Conservation (phyloP, 2,888 invertebrate species). For the Dolomedes plantarius region DNA sequence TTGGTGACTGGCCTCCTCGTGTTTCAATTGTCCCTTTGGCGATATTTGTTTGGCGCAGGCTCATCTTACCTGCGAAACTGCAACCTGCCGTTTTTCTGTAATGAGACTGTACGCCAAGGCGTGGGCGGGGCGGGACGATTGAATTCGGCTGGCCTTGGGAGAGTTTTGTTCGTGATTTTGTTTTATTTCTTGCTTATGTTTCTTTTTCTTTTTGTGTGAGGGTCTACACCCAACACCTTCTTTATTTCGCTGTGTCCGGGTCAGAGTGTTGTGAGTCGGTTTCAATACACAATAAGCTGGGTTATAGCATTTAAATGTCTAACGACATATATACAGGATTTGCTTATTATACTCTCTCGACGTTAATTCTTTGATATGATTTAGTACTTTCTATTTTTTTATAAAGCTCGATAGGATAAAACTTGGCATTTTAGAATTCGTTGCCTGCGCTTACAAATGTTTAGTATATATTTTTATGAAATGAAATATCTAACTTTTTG, state of each 20-base stretch:
- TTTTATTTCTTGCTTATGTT: not conserved
- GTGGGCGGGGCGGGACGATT: slow-evolving; percentile 57
- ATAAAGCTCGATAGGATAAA: too few species aligned
- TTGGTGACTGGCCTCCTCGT: too few species aligned
- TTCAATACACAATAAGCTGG: not conserved
- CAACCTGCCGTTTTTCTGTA: slow-evolving; percentile 42
- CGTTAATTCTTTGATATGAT: too few species aligned
- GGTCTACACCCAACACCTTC: slow-evolving; percentile 57
- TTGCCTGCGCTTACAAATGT: too few species aligned
- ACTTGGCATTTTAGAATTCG: too few species aligned
- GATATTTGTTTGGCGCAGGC: slow-evolving; percentile 18
- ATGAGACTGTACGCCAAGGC: slow-evolving; percentile 34
- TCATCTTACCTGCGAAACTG: not conserved
- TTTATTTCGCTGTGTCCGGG: slow-evolving; percentile 54
- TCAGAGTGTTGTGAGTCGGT: slow-evolving; percentile 31
- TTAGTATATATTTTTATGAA: too few species aligned
- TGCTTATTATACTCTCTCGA: too few species aligned
- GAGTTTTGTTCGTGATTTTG: slow-evolving; percentile 20
- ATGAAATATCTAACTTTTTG: too few species aligned
- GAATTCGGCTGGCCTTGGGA: slow-evolving; percentile 56
- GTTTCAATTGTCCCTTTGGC: not conserved
- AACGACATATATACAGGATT: not conserved
- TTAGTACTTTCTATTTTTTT: too few species aligned
- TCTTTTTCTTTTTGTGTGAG: not conserved
- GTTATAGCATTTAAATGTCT: not conserved